Evolutionary conservation across 2,888 invertebrate species (phyloP).

Genomic region (Lepidonotus clava): DNA sequence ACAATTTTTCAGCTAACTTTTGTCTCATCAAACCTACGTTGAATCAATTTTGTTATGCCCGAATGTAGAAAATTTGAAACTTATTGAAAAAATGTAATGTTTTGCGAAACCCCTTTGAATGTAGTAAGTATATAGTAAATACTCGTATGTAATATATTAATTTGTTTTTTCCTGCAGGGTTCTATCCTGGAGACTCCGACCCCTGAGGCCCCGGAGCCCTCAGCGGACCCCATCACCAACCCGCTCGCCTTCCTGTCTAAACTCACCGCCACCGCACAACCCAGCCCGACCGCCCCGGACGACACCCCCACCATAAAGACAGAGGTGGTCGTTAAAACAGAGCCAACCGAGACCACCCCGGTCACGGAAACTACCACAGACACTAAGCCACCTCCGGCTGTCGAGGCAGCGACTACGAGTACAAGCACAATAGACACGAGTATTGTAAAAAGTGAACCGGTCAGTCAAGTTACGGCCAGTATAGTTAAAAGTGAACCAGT

Average conservation of each 20-base stretch:
- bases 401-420: background rate
- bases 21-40: no score
- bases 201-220: background rate
- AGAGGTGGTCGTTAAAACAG: background rate
- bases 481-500: background rate
- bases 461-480: background rate
- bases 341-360: background rate
- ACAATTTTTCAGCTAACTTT: no score
- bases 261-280: background rate
- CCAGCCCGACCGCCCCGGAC: background rate
- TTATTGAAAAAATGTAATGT: no score
- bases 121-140: no score
- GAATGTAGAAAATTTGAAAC: no score
- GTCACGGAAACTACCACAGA: background rate
- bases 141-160: no score
- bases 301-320: background rate
- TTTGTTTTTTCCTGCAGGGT: background rate
- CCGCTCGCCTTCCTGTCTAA: conserved; percentile 53
- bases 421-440: background rate
- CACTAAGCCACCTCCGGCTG: no score
- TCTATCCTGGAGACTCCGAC: conserved; percentile 6
- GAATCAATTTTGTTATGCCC: no score
- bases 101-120: no score
- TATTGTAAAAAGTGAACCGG: background rate
- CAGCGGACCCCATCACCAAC: conserved; percentile 42